Evolutionary conservation across 2,797 vertebrate species (phyloP), one percentile per base, ranked within the genome.

Genomic region (Novumbra hubbsi): DNA sequence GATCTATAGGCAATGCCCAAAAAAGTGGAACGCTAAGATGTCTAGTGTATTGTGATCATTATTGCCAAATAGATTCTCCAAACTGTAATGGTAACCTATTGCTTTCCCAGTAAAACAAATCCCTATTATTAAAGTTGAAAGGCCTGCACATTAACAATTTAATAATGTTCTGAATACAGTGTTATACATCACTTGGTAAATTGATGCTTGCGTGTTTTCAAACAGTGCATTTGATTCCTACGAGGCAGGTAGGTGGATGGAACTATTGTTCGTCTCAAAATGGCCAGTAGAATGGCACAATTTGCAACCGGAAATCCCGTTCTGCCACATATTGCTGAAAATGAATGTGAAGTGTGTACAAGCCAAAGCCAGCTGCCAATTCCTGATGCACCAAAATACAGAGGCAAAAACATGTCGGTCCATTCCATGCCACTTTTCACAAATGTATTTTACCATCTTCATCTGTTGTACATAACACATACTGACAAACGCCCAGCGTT

Each of bases 401-500:
- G 28, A 64, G 24, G 11, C 28, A 64, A 64, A 1, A 28, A 28
- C 16, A 64, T 16, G 14, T 16, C 1, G 28, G 28, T 57, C 55
- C 21, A 12, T 48, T n/a, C 34, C 48, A 68, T 27, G 14, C 38
- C 64, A 27, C 45, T 48, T 52, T 27, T 30, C 9, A n/a, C 28
- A 49, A 70, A 70, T 70, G 0, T 17, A 52, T 30, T 70, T 34
- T 70, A 6, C 82, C 6, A n/a, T 4, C 50, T 7, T 16, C n/a
- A 21, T 55, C 17, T 21, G 8, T 62, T 71, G 68, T 15, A 50
- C 60, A 57, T 82, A 78, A 75, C 30, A 66, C 69, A 70, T 48
- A 9, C 52, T 48, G 73, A 72, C 24, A 77, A 60, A 16, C 30
- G 69, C 71, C 30, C 66, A 3, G 0, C 60, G 57, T 72, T 48